Evolutionary conservation across 2,797 vertebrate genomes (phyloP).

Genomic region (Buceros bicornis): DNA sequence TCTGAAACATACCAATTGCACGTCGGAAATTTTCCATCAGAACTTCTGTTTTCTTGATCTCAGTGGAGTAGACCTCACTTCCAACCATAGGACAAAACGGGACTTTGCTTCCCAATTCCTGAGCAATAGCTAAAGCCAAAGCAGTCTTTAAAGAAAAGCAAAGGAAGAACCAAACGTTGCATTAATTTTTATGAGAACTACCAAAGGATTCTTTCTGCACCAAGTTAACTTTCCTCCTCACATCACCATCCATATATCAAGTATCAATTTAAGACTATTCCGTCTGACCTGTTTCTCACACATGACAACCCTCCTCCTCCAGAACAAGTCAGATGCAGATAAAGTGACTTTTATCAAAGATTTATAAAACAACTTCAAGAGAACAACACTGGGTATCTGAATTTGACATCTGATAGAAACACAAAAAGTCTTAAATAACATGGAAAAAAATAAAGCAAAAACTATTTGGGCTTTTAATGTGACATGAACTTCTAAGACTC

Average conservation of each 20-base stretch:
- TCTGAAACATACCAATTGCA: slow-evolving; percentile 90
- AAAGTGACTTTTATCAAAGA: background rate
- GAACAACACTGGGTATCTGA: background rate
- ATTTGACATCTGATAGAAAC: background rate
- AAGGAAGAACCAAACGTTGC: background rate
- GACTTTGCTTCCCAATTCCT: slow-evolving; percentile 97
- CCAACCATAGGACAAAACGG: slow-evolving; percentile 99
- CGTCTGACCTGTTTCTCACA: background rate
- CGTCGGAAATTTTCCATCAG: slow-evolving; percentile 99
- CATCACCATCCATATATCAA: background rate
- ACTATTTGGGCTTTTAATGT: background rate
- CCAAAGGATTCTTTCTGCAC: background rate
- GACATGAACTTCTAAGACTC: background rate
- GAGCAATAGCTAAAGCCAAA: slow-evolving; percentile 94
- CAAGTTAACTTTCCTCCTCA: background rate
- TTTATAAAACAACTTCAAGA: background rate
- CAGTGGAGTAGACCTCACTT: slow-evolving; percentile 97
- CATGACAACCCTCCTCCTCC: background rate
- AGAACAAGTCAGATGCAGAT: background rate
- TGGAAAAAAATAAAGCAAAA: fast-evolving
- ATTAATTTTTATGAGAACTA: background rate
- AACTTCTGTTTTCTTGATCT: slow-evolving; percentile 99
- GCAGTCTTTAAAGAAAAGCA: slow-evolving; percentile 85
- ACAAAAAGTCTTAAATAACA: background rate
- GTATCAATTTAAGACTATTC: background rate